A percentile compares a stretch with the other conserved stretches of the same genome.
Conservation (phyloP, 2,888 invertebrate species). For the Druceiella hillmani region DNA sequence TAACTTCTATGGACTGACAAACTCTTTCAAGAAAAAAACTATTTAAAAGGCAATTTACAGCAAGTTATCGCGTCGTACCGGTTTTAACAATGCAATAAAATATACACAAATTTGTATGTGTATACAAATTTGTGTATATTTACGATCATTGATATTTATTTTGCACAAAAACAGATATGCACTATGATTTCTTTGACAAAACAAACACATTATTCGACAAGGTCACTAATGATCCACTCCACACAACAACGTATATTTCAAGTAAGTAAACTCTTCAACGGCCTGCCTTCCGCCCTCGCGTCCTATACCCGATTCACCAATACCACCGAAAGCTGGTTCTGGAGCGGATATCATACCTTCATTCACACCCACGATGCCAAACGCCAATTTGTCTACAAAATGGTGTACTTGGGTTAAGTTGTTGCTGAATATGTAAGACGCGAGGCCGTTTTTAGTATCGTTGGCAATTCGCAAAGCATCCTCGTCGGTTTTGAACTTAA, state of each 20-base stretch:
- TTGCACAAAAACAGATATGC: no score
- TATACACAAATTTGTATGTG: no score
- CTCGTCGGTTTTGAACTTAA: conserved; percentile 82
- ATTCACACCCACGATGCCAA: conserved; percentile 95
- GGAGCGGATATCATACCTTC: conserved; percentile 88
- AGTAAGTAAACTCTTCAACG: conserved; percentile 83
- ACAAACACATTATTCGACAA: no score
- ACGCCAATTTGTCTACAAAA: conserved; percentile 78
- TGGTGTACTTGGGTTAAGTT: conserved; percentile 88
- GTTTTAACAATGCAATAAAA: no score
- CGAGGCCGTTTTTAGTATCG: conserved; percentile 75
- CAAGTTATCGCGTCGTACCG: no score
- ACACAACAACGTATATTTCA: conserved; percentile 81
- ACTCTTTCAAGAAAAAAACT: no score
- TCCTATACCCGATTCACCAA: conserved; percentile 95
- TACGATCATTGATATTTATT: no score
- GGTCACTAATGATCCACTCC: no score
- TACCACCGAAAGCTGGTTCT: conserved; percentile 96
- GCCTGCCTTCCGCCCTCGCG: conserved; percentile 92
- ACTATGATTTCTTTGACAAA: no score
- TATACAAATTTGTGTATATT: no score
- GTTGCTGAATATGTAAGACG: conserved; percentile 90
- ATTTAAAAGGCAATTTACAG: no score
- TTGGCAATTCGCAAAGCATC: conserved; percentile 86
- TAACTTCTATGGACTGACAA: no score